Base-by-base conservation (phyloP, 2,113 vertebrate genomes). In the Erythrocercus mccallii region DNA sequence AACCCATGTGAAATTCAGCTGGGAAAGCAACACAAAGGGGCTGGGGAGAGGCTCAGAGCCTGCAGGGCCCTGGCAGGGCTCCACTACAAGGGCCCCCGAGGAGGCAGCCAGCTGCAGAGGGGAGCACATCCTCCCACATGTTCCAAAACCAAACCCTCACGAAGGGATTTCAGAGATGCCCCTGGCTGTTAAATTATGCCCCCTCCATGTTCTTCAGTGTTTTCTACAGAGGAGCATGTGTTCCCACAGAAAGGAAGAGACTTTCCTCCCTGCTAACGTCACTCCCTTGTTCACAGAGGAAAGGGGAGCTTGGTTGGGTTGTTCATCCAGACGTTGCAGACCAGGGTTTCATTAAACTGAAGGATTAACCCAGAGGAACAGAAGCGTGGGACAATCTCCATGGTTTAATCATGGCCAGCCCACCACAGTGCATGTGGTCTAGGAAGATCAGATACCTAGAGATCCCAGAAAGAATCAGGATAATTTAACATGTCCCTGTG, bases 1-100 rank as follows among this genome's bases (percentile, higher is more conserved):
- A 97, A 93, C 93, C 95, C 97, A 97, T 91, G 96, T 97, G 97
- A 98, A 99, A 98, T 97, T 97, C 97, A 96, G 98, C 97, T 97
- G 96, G 98, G 97, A 98, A 97, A 98, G 97, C 82, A 33, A 61
- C 96, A 98, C 97, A 97, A 98, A 98, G 96, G 92, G 96, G 24
- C 37, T 14, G 53, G 40, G 97, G 62, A 51, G 45, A 44, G 97
- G 91, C 81, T 95, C 94, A 95, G 80, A 95, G 96, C 86, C 81
- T 96, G 92, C 95, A 96, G 81, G 95, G 96, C 86, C 95, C 90
- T 27, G 51, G 87, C 94, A 95, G 69, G 90, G 93, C 27, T 94
- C 56, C n/a, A 21, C 35, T n/a, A 61, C 61, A 0, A 17, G 35
- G 66, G 27, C 8, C 81, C 81, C 90, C 78, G 71, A 86, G 90